phyloP scores from a whole-genome alignment of 2,113 vertebrate genomes.

The Scomber japonicus region DNA sequence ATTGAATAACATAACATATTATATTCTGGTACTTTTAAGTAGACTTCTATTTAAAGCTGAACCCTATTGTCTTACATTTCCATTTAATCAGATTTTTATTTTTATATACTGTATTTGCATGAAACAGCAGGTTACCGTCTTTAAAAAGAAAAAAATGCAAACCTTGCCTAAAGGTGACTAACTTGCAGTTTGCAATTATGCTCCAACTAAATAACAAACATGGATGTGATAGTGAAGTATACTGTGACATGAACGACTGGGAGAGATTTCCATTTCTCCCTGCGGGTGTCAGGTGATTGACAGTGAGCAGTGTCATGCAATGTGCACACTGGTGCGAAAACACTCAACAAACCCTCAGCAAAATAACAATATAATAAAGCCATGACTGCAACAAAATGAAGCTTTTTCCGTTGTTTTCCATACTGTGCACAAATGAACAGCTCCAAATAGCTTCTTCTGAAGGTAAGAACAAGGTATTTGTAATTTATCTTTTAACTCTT shows the following conservation, averaged over 20 bases:
- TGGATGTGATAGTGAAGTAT: neutral
- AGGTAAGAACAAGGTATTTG: neutral
- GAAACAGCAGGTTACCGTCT: neutral
- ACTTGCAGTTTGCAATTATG: neutral
- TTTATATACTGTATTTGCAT: neutral
- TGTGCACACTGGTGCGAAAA: conserved; percentile 20
- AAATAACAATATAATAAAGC: conserved; percentile 20
- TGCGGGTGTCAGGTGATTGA: conserved; percentile 43
- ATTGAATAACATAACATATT: too few relatives aligned
- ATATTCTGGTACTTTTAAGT: too few relatives aligned
- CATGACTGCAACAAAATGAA: neutral
- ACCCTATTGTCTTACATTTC: conserved; percentile 3
- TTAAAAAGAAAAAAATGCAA: neutral
- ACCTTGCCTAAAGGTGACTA: neutral
- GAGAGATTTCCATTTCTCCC: conserved; percentile 36
- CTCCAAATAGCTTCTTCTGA: neutral
- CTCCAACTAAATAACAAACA: conserved; percentile 17
- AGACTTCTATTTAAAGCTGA: neutral
- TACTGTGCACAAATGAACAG: neutral
- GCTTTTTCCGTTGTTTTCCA: neutral
- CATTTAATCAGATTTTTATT: conserved; percentile 2
- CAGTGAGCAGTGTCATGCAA: conserved; percentile 36
- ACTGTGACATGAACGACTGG: conserved; percentile 5
- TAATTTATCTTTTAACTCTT: conserved; percentile 9
- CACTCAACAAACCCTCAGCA: conserved; percentile 5